Conservation (phyloP, 2,797 vertebrate genomes). For the Tragelaphus oryx region DNA sequence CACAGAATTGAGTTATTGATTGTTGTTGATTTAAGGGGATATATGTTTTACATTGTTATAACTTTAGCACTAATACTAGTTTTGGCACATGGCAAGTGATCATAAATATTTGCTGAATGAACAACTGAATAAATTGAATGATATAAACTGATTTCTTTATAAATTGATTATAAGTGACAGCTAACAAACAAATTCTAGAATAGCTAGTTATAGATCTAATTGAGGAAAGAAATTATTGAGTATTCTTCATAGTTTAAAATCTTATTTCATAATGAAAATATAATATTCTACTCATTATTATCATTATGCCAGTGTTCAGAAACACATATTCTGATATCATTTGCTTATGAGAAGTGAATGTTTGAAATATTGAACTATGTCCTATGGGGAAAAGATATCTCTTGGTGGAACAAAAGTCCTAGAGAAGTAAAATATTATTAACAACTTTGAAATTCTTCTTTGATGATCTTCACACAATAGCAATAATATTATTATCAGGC, state of each 20-base stretch:
- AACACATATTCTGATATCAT: background rate
- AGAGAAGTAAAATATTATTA: background rate
- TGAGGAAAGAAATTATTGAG: background rate
- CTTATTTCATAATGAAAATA: background rate
- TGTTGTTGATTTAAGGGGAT: background rate
- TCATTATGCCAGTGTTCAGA: background rate
- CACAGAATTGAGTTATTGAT: background rate
- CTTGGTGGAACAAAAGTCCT: background rate
- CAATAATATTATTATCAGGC: background rate
- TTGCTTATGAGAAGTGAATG: background rate
- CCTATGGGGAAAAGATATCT: background rate
- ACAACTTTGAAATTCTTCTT: background rate
- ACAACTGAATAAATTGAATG: background rate
- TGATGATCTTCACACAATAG: background rate
- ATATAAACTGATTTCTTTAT: background rate
- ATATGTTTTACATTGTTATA: background rate
- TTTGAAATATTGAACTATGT: background rate
- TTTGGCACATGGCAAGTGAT: background rate
- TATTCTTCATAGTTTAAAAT: background rate
- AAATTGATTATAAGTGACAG: background rate
- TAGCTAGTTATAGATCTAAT: background rate
- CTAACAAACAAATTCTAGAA: conserved; percentile 1
- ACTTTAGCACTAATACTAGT: background rate
- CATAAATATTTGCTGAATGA: background rate
- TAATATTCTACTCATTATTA: background rate